phyloP scores from a whole-genome alignment of 1,140 invertebrate species.

The Hyles euphorbiae region DNA sequence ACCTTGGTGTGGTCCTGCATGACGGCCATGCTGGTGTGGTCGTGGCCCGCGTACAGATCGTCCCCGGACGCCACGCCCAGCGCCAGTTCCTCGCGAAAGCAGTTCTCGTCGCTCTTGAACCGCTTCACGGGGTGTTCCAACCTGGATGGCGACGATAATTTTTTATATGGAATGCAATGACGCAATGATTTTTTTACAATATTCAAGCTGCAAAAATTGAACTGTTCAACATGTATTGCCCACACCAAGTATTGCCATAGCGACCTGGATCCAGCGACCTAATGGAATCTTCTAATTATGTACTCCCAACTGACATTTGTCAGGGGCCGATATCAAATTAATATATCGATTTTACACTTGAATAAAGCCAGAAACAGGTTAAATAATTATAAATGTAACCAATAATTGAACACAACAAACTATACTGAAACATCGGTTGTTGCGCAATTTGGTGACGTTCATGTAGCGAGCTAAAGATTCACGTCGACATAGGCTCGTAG shows the following conservation, averaged over 20 bases:
- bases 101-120: conserved; percentile 78
- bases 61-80: conserved; percentile 35
- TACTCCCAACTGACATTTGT: too few species aligned
- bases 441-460: conserved; percentile 35
- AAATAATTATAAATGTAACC: conserved; percentile 35
- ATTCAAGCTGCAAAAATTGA: too few species aligned
- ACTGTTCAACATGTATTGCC: too few species aligned
- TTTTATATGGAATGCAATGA: too few species aligned
- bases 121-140: conserved; percentile 92
- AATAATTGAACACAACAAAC: conserved; percentile 38
- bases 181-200: not conserved
- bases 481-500: conserved; percentile 17
- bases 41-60: conserved; percentile 79
- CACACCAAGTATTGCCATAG: too few species aligned
- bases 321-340: too few species aligned
- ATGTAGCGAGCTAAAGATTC: conserved; percentile 51
- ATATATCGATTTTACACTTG: too few species aligned
- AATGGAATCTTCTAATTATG: too few species aligned
- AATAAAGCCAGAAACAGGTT: too few species aligned
- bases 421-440: conserved; percentile 27
- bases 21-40: conserved; percentile 71
- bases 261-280: too few species aligned
- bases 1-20: conserved; percentile 31
- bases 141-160: conserved; percentile 58
- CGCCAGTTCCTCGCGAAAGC: conserved; percentile 51